These are phyloP conservation scores for Arion vulgaris DNA, from an alignment of 1,140 invertebrate species.

Conservation along the genomic window DNA sequence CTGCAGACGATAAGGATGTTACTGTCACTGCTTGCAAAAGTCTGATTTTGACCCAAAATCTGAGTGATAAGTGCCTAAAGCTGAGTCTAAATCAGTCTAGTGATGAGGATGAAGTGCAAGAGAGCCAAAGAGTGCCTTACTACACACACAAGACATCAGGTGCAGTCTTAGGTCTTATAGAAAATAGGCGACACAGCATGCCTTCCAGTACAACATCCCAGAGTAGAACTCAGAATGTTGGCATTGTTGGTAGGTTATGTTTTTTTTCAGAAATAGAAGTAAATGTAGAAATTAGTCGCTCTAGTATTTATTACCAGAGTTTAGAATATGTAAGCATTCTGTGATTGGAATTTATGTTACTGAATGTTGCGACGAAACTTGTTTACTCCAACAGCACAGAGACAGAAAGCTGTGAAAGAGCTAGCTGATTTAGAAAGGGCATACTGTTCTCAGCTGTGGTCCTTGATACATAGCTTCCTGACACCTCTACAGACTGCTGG, in stretches of 20 bases:
- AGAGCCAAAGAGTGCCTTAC: slow-evolving; percentile 18
- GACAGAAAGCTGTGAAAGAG: slow-evolving; percentile 67
- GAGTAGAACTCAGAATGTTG: slow-evolving; percentile 4
- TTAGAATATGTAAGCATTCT: no score
- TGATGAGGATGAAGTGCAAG: slow-evolving; percentile 42
- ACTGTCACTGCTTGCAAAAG: slow-evolving; percentile 49
- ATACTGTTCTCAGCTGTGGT: slow-evolving; percentile 72
- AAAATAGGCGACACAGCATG: slow-evolving; percentile 19
- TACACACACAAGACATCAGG: neutral
- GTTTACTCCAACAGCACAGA: slow-evolving; percentile 54
- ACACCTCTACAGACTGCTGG: slow-evolving; percentile 65
- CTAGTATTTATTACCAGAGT: no score
- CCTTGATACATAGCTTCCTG: slow-evolving; percentile 69
- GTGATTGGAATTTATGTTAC: no score
- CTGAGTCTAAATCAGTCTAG: slow-evolving; percentile 46
- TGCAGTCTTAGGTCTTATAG: neutral
- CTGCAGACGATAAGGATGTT: slow-evolving; percentile 10
- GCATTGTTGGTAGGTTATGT: slow-evolving; percentile 11
- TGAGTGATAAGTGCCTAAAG: slow-evolving; percentile 52
- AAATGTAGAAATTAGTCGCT: no score
- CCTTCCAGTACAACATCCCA: neutral
- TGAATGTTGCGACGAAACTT: no score
- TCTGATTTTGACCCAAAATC: slow-evolving; percentile 47
- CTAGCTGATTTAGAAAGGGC: slow-evolving; percentile 71
- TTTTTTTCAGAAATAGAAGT: neutral